phyloP scores from a whole-genome alignment of 1,140 invertebrate species.

The Stratiolaelaps scimitus region DNA sequence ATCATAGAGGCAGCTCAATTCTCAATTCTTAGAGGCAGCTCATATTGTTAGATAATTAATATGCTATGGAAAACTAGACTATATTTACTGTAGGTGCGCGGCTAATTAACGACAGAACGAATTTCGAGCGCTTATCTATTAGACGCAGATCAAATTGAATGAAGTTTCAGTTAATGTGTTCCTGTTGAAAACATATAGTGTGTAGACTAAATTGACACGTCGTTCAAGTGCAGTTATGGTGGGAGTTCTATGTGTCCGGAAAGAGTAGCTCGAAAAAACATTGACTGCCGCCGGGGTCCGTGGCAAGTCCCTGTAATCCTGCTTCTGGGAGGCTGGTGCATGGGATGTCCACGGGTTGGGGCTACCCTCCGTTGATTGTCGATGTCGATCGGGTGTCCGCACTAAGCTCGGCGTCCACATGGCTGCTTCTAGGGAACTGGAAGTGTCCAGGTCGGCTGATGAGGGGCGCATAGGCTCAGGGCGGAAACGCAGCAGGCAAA shows the following conservation, averaged over 20 bases:
- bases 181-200: too few relatives aligned
- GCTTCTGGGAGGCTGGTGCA: conserved; percentile 44
- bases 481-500: conserved; percentile 92
- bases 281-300: conserved; percentile 36
- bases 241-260: background rate
- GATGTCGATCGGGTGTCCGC: conserved; percentile 50
- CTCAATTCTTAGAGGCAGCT: too few relatives aligned
- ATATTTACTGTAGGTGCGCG: too few relatives aligned
- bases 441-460: conserved; percentile 68
- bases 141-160: too few relatives aligned
- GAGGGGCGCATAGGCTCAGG: conserved; percentile 90
- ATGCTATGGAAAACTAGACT: too few relatives aligned
- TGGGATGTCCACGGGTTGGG: conserved; percentile 44
- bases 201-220: too few relatives aligned
- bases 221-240: too few relatives aligned
- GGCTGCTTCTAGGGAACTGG: conserved; percentile 63
- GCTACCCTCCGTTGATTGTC: conserved; percentile 40
- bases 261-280: background rate
- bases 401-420: conserved; percentile 70
- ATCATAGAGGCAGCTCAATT: too few relatives aligned
- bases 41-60: too few relatives aligned
- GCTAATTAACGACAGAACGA: too few relatives aligned
- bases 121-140: too few relatives aligned
- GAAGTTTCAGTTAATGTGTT: too few relatives aligned
- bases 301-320: conserved; percentile 47